Conservation (phyloP, 2,888 invertebrate genomes). For the Cheilosia scutellata region DNA sequence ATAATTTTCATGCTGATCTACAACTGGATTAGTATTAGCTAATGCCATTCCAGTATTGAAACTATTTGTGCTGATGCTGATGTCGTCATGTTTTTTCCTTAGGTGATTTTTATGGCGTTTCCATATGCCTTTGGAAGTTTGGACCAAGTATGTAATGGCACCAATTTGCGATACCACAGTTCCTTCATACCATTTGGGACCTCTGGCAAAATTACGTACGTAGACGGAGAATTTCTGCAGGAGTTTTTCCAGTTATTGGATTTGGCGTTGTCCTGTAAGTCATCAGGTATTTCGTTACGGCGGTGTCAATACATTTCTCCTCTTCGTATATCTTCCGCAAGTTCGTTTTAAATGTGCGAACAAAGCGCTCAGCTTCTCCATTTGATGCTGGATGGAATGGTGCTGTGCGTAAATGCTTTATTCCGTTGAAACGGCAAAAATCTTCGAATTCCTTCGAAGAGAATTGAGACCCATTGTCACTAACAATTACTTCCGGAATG, state of each 20-base stretch:
- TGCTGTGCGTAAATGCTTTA: constrained; percentile 40
- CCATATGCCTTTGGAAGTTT: constrained; percentile 21
- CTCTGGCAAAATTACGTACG: constrained; percentile 22
- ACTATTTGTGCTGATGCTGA: background rate
- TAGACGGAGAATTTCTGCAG: constrained; percentile 45
- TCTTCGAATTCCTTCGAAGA: constrained; percentile 41
- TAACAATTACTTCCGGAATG: constrained; percentile 62
- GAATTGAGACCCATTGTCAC: constrained; percentile 71
- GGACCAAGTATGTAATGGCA: constrained; percentile 9
- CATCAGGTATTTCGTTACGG: constrained; percentile 46
- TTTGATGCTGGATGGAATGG: constrained; percentile 65
- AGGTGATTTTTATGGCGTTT: constrained; percentile 21
- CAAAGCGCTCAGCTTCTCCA: constrained; percentile 54
- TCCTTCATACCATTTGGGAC: constrained; percentile 25
- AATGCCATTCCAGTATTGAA: background rate
- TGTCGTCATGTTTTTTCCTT: constrained; percentile 10
- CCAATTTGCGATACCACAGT: constrained; percentile 17
- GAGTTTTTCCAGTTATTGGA: constrained; percentile 45
- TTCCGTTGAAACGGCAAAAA: constrained; percentile 48
- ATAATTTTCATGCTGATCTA: background rate
- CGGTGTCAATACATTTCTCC: constrained; percentile 4
- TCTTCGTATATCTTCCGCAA: constrained; percentile 21
- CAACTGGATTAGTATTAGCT: background rate
- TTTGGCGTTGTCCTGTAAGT: constrained; percentile 53
- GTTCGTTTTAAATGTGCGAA: constrained; percentile 47